Base-by-base conservation (phyloP, 2,888 invertebrate genomes). In the Neuroscelio doddi region DNA sequence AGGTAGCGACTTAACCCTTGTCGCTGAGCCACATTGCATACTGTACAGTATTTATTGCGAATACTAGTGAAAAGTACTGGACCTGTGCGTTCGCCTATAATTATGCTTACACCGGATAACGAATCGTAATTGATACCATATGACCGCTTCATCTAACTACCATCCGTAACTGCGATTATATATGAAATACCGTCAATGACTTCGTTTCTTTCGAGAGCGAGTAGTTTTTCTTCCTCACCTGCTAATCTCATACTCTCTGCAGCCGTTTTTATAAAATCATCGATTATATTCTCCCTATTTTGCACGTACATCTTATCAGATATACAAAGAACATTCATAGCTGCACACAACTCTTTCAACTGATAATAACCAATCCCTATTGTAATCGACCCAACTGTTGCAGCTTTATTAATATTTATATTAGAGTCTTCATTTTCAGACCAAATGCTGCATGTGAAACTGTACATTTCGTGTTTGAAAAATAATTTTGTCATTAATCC, bases 11-110 rank as follows among this genome's bases (percentile, higher is more conserved):
- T 34, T 14, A 7, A 36, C 0, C 12, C 16, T 15, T 26, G 9
- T n/a, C 30, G 42, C 15, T 50, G 29, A 7, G 64, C 63, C 7
- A 32, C 14, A 5, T 39, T 50, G 32, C 65, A 68, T 8, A 64
- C 46, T 5, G 63, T 41, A 38, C 78, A 78, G 49, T 64, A 77
- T 57, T 75, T 78, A 47, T 79, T 77, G 0, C 71, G 17, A 1
- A 77, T 57, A 12, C 75, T 74, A 16, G 72, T 32, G 44, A 63
- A 75, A 16, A 78, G 39, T 17, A 74, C 57, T 64, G 72, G 73
- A 21, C 58, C 15, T 1, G 73, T 70, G n/a, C 42, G 9, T 5
- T 34, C 29, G 1, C 62, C 72, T 7, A 75, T 36, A n/a, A 75
- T 69, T 1, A 46, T 52, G 9, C 61, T 68, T 1, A 62, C 24